These are phyloP conservation scores for Phylloscopus trochiloides DNA, from an alignment of 2,113 vertebrate genomes.

Conservation along the genomic window DNA sequence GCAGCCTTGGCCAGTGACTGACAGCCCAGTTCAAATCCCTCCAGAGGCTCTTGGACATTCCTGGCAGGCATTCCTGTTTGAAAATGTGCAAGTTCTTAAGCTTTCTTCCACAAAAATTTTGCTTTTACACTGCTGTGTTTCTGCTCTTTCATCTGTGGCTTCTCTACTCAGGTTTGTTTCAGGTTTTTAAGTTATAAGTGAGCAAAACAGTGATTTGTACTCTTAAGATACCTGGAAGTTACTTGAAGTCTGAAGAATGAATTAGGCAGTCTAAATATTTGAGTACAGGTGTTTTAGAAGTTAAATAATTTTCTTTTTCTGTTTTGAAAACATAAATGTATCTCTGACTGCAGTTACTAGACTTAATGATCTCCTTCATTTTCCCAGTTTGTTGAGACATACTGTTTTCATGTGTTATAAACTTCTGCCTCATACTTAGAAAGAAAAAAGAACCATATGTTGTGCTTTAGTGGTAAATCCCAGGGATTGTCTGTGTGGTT, in stretches of 20 bases:
- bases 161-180: conserved; percentile 79
- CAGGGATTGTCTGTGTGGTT: background rate
- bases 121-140: conserved; percentile 83
- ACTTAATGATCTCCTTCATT: background rate
- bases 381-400: background rate
- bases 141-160: conserved; percentile 86
- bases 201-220: background rate
- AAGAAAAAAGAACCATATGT: conserved; percentile 30
- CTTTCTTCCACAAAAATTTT: conserved; percentile 87
- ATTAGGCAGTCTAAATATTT: background rate
- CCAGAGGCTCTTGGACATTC: conserved; percentile 79
- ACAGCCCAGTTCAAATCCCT: conserved; percentile 81
- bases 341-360: background rate
- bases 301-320: background rate
- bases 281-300: background rate
- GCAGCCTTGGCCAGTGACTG: conserved; percentile 80
- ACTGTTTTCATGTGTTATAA: background rate
- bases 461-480: conserved; percentile 20
- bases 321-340: background rate
- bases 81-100: conserved; percentile 83
- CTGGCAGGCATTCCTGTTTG: conserved; percentile 82
- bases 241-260: background rate
- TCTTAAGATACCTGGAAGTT: background rate
- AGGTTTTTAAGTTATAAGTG: background rate
- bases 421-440: background rate